Evolutionary conservation across 2,113 vertebrate species (phyloP).

Genomic region (Bos taurus): DNA sequence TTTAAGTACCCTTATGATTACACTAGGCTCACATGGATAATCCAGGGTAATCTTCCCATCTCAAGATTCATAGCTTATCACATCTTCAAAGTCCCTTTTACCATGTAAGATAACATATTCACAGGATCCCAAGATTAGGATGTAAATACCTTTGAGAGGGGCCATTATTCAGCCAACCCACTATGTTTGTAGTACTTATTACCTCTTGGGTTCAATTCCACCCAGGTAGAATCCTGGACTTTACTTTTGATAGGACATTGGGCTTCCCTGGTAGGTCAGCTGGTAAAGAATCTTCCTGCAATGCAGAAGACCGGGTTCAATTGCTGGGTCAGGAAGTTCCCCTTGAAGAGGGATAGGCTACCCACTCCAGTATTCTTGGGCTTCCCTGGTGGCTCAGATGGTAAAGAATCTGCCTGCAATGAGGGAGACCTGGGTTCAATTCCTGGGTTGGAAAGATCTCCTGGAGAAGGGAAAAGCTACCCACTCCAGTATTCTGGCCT

Average conservation of each 20-base stretch:
- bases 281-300: background rate
- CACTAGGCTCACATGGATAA: background rate
- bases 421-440: background rate
- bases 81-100: background rate
- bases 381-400: background rate
- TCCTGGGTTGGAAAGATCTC: background rate
- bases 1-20: background rate
- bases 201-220: background rate
- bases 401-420: background rate
- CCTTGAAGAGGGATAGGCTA: background rate
- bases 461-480: background rate
- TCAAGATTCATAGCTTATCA: background rate
- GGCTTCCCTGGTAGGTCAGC: background rate
- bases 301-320: background rate
- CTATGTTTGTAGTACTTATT: background rate
- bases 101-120: background rate
- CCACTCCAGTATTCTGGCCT: background rate
- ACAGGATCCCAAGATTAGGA: background rate
- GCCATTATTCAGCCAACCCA: background rate
- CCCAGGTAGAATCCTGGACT: background rate
- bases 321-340: background rate
- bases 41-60: background rate
- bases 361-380: background rate
- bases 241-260: background rate
- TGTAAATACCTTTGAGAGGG: background rate